These are phyloP conservation scores for Eurosta solidaginis DNA, from an alignment of 1,140 invertebrate genomes.

Conservation along the genomic window DNA sequence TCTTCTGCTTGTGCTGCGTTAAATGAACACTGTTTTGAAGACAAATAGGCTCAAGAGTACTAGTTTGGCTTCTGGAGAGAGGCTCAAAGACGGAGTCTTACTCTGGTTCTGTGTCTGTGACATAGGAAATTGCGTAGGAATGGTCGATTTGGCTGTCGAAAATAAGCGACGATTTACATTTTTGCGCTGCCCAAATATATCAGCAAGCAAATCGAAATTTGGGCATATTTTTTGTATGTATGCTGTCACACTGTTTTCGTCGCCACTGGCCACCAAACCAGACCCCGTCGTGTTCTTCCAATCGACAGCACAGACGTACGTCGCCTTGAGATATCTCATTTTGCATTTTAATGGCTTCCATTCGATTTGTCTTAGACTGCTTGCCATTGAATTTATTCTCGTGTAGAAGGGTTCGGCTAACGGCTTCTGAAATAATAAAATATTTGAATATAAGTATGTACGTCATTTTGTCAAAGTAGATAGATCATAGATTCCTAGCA, in stretches of 20 bases:
- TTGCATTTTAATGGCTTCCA: not conserved
- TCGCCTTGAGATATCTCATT: not conserved
- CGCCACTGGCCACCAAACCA: not conserved
- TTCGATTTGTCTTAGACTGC: not conserved
- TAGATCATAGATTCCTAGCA: no score
- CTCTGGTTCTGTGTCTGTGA: not conserved
- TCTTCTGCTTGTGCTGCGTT: no score
- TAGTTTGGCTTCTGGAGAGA: not conserved
- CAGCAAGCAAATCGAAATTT: not conserved
- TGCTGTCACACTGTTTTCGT: not conserved
- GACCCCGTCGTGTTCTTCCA: not conserved
- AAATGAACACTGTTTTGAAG: no score
- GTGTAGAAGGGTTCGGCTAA: not conserved
- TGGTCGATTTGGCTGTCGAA: not conserved
- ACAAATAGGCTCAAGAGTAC: not conserved
- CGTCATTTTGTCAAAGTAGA: not conserved
- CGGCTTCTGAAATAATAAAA: not conserved
- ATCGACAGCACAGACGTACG: not conserved
- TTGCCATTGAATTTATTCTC: not conserved
- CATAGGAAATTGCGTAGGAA: not conserved
- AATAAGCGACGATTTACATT: not conserved
- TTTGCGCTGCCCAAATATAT: conserved; percentile 1
- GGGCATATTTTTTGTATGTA: not conserved
- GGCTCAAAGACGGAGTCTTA: not conserved
- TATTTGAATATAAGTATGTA: not conserved